Evolutionary conservation across 1,140 invertebrate species (phyloP), one percentile per base, ranked within the genome.

Genomic region (Saccostrea echinata): DNA sequence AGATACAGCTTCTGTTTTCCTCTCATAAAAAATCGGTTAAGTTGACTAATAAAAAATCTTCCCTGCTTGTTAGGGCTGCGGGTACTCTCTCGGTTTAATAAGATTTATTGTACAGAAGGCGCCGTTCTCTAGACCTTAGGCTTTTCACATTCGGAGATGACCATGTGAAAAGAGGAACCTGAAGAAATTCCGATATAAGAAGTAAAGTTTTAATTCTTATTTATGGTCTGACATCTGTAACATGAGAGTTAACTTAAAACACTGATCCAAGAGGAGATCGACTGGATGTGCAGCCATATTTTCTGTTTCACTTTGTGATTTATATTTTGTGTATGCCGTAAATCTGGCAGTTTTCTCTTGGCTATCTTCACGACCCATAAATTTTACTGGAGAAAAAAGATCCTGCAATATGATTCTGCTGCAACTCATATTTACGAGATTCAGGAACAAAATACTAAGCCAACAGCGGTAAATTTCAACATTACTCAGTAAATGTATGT

Each of bases 351-450:
- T 76, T 76, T 61, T 76, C 68, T 30, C 68, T 76, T 76, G 68
- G 68, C 68, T 76, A 76, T 76, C 68, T 76, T 76, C 68, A 76
- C 68, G 68, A 76, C 68, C 68, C 68, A 76, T 76, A 76, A 76
- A 76, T 76, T 76, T 76, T 76, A 76, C 68, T 30, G 30, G 68
- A 43, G 68, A 33, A 76, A 76, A 76, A 76, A 76, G 68, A 76
- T 76, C 68, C 68, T 35, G 68, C 68, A 76, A 76, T 76, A 76
- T 76, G 68, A 76, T 76, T 76, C 68, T 76, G 30, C 24, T 76
- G 68, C 68, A 76, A 76, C 24, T 76, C 27, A 76, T 76, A 76
- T 76, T 76, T 76, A 76, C 30, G 68, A 76, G 68, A 76, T 16
- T 76, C 30, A 16, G 68, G 30, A 76, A 33, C 68, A 76, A 30